These are phyloP conservation scores for Aviceda subcristata DNA, from an alignment of 2,113 vertebrate genomes.

Conservation along the genomic window DNA sequence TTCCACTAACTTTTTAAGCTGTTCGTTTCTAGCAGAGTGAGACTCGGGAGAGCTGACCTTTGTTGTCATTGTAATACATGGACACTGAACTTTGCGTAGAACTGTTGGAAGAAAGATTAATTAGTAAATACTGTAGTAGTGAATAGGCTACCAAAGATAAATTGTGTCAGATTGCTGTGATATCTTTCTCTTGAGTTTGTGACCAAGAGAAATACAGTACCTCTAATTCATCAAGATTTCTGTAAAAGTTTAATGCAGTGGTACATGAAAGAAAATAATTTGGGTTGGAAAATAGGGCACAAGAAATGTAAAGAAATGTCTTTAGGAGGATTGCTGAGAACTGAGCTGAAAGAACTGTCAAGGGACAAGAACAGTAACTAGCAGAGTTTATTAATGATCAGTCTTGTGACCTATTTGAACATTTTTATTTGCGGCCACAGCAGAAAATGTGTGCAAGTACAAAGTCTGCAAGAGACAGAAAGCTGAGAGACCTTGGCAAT, in stretches of 20 bases:
- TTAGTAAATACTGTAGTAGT: not conserved
- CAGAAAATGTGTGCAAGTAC: not conserved
- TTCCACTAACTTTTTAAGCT: not conserved
- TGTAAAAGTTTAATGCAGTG: not conserved
- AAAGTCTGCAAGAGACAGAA: not conserved
- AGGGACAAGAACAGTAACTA: not conserved
- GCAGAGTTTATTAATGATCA: not conserved
- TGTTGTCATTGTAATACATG: not conserved
- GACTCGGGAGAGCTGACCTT: not conserved
- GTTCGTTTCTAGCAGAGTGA: not conserved
- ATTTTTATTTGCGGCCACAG: not conserved
- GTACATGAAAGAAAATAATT: not conserved
- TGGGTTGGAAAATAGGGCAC: not conserved
- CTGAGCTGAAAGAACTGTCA: not conserved
- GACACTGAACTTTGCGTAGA: not conserved
- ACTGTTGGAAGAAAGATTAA: not conserved
- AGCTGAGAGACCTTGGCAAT: conserved; percentile 32
- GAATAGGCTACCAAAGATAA: not conserved
- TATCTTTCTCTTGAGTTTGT: not conserved
- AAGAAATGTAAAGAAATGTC: not conserved
- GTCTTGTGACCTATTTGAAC: not conserved
- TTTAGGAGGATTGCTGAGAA: not conserved
- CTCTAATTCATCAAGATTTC: not conserved
- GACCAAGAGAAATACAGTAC: not conserved
- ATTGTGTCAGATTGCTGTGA: not conserved